Base-by-base conservation (phyloP, 2,113 vertebrate genomes). In the Speoplatyrhinus poulsoni region DNA sequence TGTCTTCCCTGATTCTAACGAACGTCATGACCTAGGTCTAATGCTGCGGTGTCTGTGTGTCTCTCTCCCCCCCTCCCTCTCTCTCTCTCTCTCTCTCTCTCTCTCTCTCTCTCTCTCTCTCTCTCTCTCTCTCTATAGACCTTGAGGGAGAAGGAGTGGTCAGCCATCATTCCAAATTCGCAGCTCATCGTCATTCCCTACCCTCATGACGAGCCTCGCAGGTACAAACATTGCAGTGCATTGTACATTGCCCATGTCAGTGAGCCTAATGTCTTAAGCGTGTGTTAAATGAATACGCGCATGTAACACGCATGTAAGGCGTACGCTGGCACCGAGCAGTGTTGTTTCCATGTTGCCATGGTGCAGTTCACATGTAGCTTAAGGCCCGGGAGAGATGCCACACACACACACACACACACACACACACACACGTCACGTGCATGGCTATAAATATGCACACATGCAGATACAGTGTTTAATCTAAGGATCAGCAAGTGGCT, bases 141-240 rank as follows among this genome's bases (percentile, higher is more conserved):
- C 9, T 13, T 93, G 62, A 92, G 96, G 79, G 95, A 84, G 67
- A 94, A 98, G 80, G 98, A 99, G 75, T 99, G 98, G 98, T 99
- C 96, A 0, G 97, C 98, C 66, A 98, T 99, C 85, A 99, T 99
- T 80, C 98, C 98, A 52, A 99, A 99, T 86, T 99, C 98, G 36
- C 98, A 99, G 90, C 95, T 99, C 3, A 98, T 99, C 15, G 98
- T 99, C 82, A 98, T 99, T 79, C 98, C 98, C 0, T 98, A 92
- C 83, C 98, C 96, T 54, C 96, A 95, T 50, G 71, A 94, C 17
- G 86, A 93, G 46, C 96, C 97, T 62, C 93, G 92, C 90, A 98
- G 95, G 97, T 99, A 79, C 8, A 15, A 12, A 46, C 53, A 60
- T 46, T 52, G 48, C 61, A 60, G 67, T 50, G 61, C 58, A 16